These are phyloP conservation scores for Lithophane ornitopus DNA, from an alignment of 2,888 invertebrate species.

Conservation along the genomic window DNA sequence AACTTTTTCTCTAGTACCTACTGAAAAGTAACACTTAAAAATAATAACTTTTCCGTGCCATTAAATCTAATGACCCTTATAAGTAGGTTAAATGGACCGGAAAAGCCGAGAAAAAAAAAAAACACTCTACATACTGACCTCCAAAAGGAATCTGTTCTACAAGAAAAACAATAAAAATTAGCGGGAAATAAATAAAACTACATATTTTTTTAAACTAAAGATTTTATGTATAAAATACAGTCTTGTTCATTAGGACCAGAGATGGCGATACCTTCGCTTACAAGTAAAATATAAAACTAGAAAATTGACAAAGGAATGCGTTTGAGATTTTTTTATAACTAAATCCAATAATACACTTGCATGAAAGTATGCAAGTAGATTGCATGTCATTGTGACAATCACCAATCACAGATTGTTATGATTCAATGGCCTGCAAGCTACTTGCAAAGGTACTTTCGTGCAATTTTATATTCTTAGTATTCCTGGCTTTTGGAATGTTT, in stretches of 20 bases:
- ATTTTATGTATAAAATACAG: conserved; percentile 54
- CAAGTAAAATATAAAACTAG: neutral
- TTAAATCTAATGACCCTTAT: neutral
- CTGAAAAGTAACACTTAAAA: neutral
- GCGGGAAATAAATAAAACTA: conserved; percentile 53
- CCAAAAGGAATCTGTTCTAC: conserved; percentile 69
- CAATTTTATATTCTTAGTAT: conserved; percentile 12
- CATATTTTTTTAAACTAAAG: neutral
- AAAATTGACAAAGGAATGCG: conserved; percentile 5
- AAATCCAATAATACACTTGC: neutral
- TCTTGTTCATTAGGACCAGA: conserved; percentile 42
- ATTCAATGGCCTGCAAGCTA: neutral
- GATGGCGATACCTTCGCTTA: conserved; percentile 19
- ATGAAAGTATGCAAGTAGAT: neutral
- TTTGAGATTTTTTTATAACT: neutral
- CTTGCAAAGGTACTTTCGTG: neutral
- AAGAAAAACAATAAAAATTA: conserved; percentile 58
- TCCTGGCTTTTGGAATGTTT: neutral
- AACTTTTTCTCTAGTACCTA: neutral
- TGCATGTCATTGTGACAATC: neutral
- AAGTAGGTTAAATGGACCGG: neutral
- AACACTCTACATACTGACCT: conserved; percentile 74
- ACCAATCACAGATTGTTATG: neutral
- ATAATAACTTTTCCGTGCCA: conserved; percentile 1
- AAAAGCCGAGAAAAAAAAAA: neutral